Evolutionary conservation across 2,113 vertebrate species (phyloP).

Genomic region (Thalassarche chlororhynchos): DNA sequence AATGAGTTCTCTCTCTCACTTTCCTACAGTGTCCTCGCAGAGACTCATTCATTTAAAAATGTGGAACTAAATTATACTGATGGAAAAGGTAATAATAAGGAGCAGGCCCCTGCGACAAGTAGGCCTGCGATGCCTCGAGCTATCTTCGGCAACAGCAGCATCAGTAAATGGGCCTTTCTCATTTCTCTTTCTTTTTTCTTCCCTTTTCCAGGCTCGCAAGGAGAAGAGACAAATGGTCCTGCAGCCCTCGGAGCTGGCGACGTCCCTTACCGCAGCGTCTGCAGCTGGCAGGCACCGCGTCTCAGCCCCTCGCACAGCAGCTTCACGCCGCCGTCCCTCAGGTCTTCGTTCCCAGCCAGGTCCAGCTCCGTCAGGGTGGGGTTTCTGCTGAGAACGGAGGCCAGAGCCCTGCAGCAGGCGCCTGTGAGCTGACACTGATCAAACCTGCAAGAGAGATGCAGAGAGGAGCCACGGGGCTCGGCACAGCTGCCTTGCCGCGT

Average conservation of each 20-base stretch:
- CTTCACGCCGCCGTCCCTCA: not conserved
- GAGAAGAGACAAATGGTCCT: not conserved
- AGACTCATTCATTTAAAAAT: not conserved
- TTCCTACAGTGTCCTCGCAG: not conserved
- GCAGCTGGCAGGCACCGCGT: not conserved
- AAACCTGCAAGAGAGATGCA: not conserved
- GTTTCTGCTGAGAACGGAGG: not conserved
- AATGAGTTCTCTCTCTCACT: not conserved
- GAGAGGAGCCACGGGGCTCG: not conserved
- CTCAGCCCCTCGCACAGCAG: not conserved
- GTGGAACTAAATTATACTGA: not conserved
- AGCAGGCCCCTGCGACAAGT: too few species aligned
- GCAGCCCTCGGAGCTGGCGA: not conserved
- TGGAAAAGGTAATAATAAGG: not conserved
- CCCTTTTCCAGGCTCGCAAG: not conserved
- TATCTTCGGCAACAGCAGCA: not conserved
- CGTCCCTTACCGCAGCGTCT: not conserved
- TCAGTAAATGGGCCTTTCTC: not conserved
- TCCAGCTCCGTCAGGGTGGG: not conserved
- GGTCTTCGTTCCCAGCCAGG: not conserved
- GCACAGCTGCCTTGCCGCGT: fast-evolving
- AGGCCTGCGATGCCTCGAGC: not conserved
- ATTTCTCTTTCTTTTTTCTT: not conserved
- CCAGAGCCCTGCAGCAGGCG: not conserved
- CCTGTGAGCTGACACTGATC: not conserved